A percentile compares a stretch with the other conserved stretches of the same genome.
Conservation (phyloP, 2,797 vertebrate species). For the Sciurus vulgaris region DNA sequence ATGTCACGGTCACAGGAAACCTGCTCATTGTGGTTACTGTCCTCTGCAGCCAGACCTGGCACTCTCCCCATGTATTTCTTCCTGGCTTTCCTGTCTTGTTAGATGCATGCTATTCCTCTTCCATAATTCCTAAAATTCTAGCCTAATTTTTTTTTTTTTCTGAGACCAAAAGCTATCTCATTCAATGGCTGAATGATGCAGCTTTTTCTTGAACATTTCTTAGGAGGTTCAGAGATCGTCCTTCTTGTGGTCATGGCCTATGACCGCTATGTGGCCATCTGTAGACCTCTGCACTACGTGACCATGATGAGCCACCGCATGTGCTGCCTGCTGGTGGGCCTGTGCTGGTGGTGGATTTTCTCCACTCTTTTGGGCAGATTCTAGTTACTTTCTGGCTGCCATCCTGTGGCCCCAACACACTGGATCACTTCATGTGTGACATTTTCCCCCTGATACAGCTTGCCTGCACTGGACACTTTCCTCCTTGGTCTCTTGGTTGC, state of each 20-base stretch:
- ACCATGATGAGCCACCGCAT: slow-evolving; percentile 52
- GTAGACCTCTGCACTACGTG: slow-evolving; percentile 73
- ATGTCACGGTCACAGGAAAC: slow-evolving; percentile 42
- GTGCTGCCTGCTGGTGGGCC: not conserved
- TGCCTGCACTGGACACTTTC: slow-evolving; percentile 36
- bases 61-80: too few species aligned
- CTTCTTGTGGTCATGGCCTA: slow-evolving; percentile 78
- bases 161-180: slow-evolving; percentile 62
- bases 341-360: slow-evolving; percentile 49
- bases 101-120: too few species aligned
- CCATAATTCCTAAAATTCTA: too few species aligned
- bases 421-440: slow-evolving; percentile 70
- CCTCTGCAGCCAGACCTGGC: slow-evolving; percentile 28
- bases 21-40: slow-evolving; percentile 44
- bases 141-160: too few species aligned
- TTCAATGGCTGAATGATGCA: slow-evolving; percentile 74
- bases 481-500: slow-evolving; percentile 28
- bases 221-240: slow-evolving; percentile 74
- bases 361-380: slow-evolving; percentile 55
- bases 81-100: too few species aligned
- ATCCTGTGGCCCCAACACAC: slow-evolving; percentile 59
- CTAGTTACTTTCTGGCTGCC: slow-evolving; percentile 39
- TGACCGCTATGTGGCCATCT: slow-evolving; percentile 77
- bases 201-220: slow-evolving; percentile 77
- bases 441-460: slow-evolving; percentile 37